A percentile compares a stretch with the other conserved stretches of the same genome.
phyloP scores from a whole-genome alignment of 1,140 invertebrate species.

The Steinernema khuongi region DNA sequence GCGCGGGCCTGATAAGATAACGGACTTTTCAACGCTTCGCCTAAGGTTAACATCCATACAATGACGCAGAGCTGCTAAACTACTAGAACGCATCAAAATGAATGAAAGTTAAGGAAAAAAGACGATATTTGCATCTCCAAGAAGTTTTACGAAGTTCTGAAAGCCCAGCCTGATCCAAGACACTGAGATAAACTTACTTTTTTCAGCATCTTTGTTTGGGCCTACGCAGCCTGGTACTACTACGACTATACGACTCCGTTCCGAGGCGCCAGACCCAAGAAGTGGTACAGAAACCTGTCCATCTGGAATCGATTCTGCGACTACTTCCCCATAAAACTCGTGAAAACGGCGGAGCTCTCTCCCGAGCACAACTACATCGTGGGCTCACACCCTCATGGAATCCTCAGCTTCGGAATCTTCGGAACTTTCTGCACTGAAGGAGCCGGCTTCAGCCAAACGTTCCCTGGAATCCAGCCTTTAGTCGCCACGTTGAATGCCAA shows the following conservation, averaged over 20 bases:
- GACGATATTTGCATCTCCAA: too few relatives aligned
- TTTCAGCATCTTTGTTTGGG: not conserved
- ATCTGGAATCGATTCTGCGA: not conserved
- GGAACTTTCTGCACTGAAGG: not conserved
- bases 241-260: conserved; percentile 49
- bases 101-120: too few relatives aligned
- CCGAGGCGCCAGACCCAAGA: conserved; percentile 58
- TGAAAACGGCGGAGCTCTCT: not conserved
- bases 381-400: not conserved
- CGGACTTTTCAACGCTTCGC: too few relatives aligned
- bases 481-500: not conserved
- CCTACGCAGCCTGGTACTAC: conserved; percentile 47
- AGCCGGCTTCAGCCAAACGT: not conserved
- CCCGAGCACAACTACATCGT: conserved; percentile 5
- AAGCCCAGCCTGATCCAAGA: too few relatives aligned
- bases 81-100: too few relatives aligned
- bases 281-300: not conserved
- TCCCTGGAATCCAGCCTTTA: conserved; percentile 50
- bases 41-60: too few relatives aligned
- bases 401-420: not conserved
- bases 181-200: not conserved
- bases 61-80: too few relatives aligned
- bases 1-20: too few relatives aligned
- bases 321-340: not conserved
- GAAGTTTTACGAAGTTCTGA: too few relatives aligned